A percentile compares a stretch with the other conserved stretches of the same genome.
Conservation (phyloP, 2,888 invertebrate species). For the Drosophila nr. perissopoda region DNA sequence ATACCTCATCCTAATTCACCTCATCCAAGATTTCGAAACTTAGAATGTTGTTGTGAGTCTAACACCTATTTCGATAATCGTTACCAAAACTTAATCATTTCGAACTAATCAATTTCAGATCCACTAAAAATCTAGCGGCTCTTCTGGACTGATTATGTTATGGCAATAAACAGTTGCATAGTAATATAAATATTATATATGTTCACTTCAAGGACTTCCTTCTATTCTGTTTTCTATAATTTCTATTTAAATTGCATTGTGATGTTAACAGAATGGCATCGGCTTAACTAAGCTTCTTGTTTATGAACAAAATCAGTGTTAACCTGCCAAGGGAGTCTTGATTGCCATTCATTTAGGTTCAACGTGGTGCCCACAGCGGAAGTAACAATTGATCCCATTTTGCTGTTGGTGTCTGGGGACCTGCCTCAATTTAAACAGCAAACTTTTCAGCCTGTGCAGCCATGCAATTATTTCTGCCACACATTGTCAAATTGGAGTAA, state of each 20-base stretch:
- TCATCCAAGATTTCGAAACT: background rate
- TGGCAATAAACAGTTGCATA: background rate
- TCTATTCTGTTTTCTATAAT: background rate
- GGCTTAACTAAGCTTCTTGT: background rate
- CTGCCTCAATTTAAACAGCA: conserved; percentile 26
- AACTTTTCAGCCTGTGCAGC: conserved; percentile 64
- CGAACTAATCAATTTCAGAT: background rate
- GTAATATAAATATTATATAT: too few species aligned
- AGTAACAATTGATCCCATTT: conserved; percentile 41
- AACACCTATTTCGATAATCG: background rate
- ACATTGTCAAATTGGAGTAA: conserved; percentile 58
- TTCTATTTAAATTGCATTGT: background rate
- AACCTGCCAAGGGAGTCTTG: background rate
- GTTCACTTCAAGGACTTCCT: background rate
- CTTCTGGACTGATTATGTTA: background rate
- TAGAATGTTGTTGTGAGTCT: background rate
- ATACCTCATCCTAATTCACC: background rate
- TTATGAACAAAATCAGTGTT: conserved; percentile 4
- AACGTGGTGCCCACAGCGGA: conserved; percentile 4
- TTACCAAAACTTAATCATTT: background rate
- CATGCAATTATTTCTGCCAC: conserved; percentile 70
- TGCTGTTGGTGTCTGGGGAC: conserved; percentile 20
- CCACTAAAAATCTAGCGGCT: background rate
- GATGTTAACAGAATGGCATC: background rate
- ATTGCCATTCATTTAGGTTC: conserved; percentile 16